Evolutionary conservation across 1,140 invertebrate species (phyloP).

Genomic region (Parapsyche elsis): DNA sequence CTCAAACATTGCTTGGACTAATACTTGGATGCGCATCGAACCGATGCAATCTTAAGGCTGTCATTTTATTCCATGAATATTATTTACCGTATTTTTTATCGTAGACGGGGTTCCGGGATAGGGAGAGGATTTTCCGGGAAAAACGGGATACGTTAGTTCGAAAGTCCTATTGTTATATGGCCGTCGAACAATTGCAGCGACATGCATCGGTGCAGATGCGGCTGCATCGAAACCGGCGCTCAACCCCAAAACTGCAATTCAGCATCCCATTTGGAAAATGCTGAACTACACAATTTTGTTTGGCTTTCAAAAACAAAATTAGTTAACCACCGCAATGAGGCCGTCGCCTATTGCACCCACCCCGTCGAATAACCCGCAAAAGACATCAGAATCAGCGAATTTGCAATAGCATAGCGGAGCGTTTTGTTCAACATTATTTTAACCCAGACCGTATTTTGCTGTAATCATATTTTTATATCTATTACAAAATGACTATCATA

Average conservation of each 20-base stretch:
- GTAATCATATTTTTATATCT: too few relatives aligned
- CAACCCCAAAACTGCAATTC: conserved; percentile 28
- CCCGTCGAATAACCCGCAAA: background rate
- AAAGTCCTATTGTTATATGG: background rate
- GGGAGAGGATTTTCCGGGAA: too few relatives aligned
- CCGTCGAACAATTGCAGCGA: background rate
- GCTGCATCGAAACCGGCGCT: background rate
- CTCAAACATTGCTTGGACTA: too few relatives aligned
- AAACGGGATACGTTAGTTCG: too few relatives aligned
- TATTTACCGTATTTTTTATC: too few relatives aligned
- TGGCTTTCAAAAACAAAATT: conserved; percentile 49
- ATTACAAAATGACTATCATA: too few relatives aligned
- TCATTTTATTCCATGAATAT: too few relatives aligned
- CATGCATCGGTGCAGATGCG: background rate
- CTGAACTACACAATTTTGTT: conserved; percentile 45
- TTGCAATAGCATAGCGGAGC: background rate
- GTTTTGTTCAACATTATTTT: too few relatives aligned
- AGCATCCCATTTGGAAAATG: conserved; percentile 32
- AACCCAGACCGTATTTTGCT: too few relatives aligned
- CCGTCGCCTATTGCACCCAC: background rate
- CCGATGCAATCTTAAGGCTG: too few relatives aligned
- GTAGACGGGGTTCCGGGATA: too few relatives aligned
- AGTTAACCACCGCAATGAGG: background rate
- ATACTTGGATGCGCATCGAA: too few relatives aligned
- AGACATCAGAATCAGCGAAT: conserved; percentile 11